Conservation (phyloP, 2,113 vertebrate species). For the Epinephelus cyanopodus region DNA sequence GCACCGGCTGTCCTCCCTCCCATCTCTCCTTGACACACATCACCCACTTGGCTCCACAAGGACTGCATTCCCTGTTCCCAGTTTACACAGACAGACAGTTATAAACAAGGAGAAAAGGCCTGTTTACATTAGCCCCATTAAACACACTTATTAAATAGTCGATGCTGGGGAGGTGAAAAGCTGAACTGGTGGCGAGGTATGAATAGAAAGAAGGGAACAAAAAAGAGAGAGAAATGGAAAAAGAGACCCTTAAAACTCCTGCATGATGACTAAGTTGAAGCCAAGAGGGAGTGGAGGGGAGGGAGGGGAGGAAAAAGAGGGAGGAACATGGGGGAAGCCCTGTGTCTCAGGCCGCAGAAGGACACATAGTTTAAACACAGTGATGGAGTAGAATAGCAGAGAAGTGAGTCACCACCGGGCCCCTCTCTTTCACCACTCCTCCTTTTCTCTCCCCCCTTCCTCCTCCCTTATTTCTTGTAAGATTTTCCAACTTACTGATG, state of each 20-base stretch:
- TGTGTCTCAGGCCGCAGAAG: slow-evolving; percentile 55
- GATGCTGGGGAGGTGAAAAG: not conserved
- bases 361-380: slow-evolving; percentile 75
- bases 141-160: slow-evolving; percentile 35
- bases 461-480: slow-evolving; percentile 64
- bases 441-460: not conserved
- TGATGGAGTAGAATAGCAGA: slow-evolving; percentile 81
- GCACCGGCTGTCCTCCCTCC: slow-evolving; percentile 9
- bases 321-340: slow-evolving; percentile 70
- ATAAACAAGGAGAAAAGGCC: slow-evolving; percentile 66
- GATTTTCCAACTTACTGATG: slow-evolving; percentile 78
- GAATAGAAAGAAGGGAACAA: not conserved
- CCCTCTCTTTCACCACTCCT: slow-evolving; percentile 52
- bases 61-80: not conserved
- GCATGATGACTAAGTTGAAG: slow-evolving; percentile 28
- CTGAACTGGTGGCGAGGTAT: not conserved
- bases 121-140: slow-evolving; percentile 76
- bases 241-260: slow-evolving; percentile 9
- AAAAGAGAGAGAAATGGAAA: slow-evolving; percentile 24
- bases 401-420: slow-evolving; percentile 79
- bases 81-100: slow-evolving; percentile 52
- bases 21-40: slow-evolving; percentile 4
- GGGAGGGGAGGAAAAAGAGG: slow-evolving; percentile 12
- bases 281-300: not conserved
- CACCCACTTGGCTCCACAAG: slow-evolving; percentile 52